A percentile compares a stretch with the other conserved stretches of the same genome.
Conservation (phyloP, 2,888 invertebrate species). For the Drosophila gaucha region DNA sequence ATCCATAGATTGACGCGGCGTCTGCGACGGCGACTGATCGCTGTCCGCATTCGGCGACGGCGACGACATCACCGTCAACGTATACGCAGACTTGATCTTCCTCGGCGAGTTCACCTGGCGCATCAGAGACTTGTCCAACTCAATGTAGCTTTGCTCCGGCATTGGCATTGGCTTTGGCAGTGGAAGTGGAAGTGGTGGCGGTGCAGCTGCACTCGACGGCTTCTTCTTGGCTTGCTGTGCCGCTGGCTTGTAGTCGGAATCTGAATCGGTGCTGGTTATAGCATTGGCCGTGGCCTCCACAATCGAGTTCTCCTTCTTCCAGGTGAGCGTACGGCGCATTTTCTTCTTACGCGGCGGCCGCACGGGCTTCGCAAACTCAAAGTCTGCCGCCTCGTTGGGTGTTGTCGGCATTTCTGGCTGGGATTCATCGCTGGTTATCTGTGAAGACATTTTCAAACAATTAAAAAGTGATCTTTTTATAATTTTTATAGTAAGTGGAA, state of each 20-base stretch:
- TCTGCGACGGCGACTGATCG: constrained; percentile 67
- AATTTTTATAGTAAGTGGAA: too few species aligned
- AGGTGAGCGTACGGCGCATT: constrained; percentile 72
- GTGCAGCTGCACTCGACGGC: not conserved
- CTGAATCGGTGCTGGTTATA: constrained; percentile 79
- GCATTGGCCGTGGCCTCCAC: constrained; percentile 68
- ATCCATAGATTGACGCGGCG: constrained; percentile 48
- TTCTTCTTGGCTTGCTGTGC: constrained; percentile 53
- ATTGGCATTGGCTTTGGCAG: not conserved
- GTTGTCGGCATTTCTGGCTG: constrained; percentile 55
- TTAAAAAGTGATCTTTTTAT: not conserved
- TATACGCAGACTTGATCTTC: constrained; percentile 80
- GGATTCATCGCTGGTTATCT: constrained; percentile 79
- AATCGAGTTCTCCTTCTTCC: constrained; percentile 78
- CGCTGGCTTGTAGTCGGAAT: constrained; percentile 66
- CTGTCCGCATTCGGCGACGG: constrained; percentile 77
- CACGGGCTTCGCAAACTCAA: constrained; percentile 70
- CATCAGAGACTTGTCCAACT: constrained; percentile 68
- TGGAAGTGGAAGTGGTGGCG: too few species aligned
- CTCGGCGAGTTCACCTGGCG: constrained; percentile 76
- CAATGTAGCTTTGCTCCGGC: constrained; percentile 58
- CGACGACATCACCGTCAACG: constrained; percentile 76
- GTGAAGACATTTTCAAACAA: constrained; percentile 1
- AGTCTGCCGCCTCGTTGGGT: constrained; percentile 31
- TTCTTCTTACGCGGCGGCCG: constrained; percentile 81